Conservation (phyloP, 2,113 vertebrate genomes). For the Cyprinodon variegatus region DNA sequence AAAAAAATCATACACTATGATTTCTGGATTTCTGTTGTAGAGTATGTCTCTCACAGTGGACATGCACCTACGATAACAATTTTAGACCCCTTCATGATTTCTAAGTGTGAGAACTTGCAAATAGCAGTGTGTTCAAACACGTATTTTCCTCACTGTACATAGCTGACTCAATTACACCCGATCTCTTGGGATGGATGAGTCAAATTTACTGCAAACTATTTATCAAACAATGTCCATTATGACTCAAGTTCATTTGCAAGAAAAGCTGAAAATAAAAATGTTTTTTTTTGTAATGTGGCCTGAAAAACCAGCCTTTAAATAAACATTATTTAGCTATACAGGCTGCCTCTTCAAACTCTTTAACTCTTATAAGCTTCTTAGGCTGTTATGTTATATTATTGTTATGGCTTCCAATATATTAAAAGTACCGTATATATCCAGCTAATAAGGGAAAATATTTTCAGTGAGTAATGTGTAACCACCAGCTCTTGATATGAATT, state of each 20-base stretch:
- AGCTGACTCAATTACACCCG: too few relatives aligned
- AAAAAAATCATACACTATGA: too few relatives aligned
- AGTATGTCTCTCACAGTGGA: too few relatives aligned
- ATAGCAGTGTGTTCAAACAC: too few relatives aligned
- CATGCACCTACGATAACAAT: too few relatives aligned
- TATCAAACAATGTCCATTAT: neutral
- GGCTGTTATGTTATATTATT: neutral
- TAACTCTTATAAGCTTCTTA: neutral
- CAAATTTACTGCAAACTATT: neutral
- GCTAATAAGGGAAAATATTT: neutral
- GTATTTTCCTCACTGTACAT: too few relatives aligned
- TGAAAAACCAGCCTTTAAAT: neutral
- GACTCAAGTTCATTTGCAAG: neutral
- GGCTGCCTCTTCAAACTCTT: too few relatives aligned
- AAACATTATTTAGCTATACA: neutral
- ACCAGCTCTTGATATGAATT: conserved; percentile 31
- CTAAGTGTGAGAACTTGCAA: too few relatives aligned
- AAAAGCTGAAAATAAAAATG: neutral
- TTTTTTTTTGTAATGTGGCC: neutral
- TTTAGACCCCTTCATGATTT: too few relatives aligned
- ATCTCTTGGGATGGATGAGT: too few relatives aligned
- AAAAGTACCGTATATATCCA: neutral
- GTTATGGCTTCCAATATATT: neutral
- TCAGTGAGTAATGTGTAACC: neutral
- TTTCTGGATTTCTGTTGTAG: too few relatives aligned